Base-by-base conservation (phyloP, 2,888 invertebrate species). In the Eretmocerus hayati region DNA sequence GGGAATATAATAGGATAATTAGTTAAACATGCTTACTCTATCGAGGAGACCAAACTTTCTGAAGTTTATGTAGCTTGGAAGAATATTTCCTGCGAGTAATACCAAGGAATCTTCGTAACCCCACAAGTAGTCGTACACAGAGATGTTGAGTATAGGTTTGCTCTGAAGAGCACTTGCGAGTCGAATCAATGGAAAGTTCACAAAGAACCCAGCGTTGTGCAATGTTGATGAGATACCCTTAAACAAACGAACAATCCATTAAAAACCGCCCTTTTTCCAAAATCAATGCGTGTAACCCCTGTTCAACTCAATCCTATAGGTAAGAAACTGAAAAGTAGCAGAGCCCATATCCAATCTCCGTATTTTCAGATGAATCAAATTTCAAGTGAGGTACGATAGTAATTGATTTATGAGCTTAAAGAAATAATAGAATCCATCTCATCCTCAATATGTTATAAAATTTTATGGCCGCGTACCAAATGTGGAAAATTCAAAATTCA, bases 51-150 rank as follows among this genome's bases (percentile, higher is more conserved):
- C 92, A 59, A 92, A 85, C 61, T 79, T 81, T n/a, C 77, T 73
- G 61, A 90, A 90, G 59, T 87, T 81, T 13, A 91, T 85, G 77
- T 87, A 84, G n/a, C 78, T 81, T 0, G 90, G 90, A 16, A 90
- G 66, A 32, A 87, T 68, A 19, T 75, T 78, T 56, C 85, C 79
- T 0, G 87, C 88, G 26, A 88, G 65, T 2, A 74, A 72, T 40
- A 91, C 81, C 36, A 91, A 63, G 0, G 78, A 75, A 62, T 91
- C 90, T 2, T 87, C 80, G 65, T 89, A 90, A 0, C 90, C 90
- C 87, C 88, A 90, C n/a, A 90, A 71, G 62, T 83, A 85, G 22
- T 88, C 83, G 48, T 85, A 72, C 0, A 84, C 82, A 0, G 79
- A 76, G 30, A 85, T 62, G 21, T 77, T 76, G 16, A 86, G 65